phyloP scores from a whole-genome alignment of 2,113 vertebrate species.

The Austrofundulus limnaeus region DNA sequence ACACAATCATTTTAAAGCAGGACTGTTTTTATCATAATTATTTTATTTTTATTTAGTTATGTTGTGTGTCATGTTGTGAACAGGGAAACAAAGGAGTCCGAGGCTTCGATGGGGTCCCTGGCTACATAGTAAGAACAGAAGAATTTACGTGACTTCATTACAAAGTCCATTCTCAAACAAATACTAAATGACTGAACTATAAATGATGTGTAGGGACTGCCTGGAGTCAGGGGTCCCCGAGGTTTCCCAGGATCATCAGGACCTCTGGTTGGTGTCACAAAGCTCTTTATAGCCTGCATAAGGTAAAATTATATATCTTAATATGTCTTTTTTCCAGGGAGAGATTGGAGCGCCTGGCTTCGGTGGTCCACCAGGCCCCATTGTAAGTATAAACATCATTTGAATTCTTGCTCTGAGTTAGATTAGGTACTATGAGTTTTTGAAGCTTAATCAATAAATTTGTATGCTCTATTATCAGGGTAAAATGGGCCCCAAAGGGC shows the following conservation, averaged over 20 bases:
- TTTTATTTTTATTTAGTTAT: too few species aligned
- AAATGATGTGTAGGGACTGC: slow-evolving; percentile 57
- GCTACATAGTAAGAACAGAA: slow-evolving; percentile 70
- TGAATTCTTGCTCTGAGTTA: neutral
- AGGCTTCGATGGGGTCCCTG: slow-evolving; percentile 66
- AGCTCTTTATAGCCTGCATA: too few species aligned
- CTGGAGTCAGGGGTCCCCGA: slow-evolving; percentile 70
- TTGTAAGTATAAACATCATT: slow-evolving; percentile 48
- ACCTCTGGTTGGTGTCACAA: slow-evolving; percentile 58
- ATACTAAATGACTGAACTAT: neutral
- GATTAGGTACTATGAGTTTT: neutral
- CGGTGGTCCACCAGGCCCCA: slow-evolving; percentile 68
- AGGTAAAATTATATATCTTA: too few species aligned
- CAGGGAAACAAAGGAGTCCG: slow-evolving; percentile 75
- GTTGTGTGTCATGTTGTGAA: slow-evolving; percentile 1
- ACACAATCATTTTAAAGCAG: rapidly evolving
- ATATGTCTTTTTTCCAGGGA: slow-evolving; percentile 62
- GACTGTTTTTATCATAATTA: neutral
- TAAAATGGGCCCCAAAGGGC: slow-evolving; percentile 63
- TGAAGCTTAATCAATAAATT: neutral
- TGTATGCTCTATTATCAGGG: slow-evolving; percentile 60
- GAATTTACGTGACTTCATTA: neutral
- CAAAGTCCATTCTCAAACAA: neutral
- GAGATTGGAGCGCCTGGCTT: slow-evolving; percentile 66
- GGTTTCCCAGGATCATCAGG: slow-evolving; percentile 73